phyloP scores from a whole-genome alignment of 2,888 invertebrate species.

The Eudemis profundana region DNA sequence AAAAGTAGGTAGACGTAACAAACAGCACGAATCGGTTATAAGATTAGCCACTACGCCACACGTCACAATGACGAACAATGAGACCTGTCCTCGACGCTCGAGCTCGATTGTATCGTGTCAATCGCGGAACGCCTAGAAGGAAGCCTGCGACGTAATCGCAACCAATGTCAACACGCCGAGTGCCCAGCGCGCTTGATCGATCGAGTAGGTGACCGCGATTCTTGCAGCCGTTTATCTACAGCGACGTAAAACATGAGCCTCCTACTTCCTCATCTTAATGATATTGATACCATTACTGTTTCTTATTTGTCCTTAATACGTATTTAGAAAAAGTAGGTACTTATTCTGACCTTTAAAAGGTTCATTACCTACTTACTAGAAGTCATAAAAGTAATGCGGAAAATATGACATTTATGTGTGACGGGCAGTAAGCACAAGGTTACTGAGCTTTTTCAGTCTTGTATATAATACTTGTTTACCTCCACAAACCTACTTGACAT shows the following conservation, averaged over 20 bases:
- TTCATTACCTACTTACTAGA: neutral
- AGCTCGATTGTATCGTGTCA: conserved; percentile 58
- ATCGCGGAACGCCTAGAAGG: conserved; percentile 65
- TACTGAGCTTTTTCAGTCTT: neutral
- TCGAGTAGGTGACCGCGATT: conserved; percentile 58
- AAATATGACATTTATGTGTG: neutral
- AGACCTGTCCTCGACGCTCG: conserved; percentile 53
- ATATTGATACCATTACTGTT: conserved; percentile 6
- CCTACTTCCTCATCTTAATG: conserved; percentile 28
- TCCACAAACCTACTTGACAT: neutral
- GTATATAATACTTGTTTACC: neutral
- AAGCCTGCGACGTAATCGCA: conserved; percentile 64
- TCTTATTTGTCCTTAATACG: conserved; percentile 11
- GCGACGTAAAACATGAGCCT: neutral
- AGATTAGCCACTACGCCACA: conserved; percentile 5
- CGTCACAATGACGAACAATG: conserved; percentile 52
- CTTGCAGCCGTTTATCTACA: conserved; percentile 53
- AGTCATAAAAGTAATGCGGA: conserved; percentile 13
- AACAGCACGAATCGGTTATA: neutral
- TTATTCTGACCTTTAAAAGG: conserved; percentile 11
- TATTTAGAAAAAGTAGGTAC: conserved; percentile 17
- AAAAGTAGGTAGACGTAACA: neutral
- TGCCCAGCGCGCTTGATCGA: conserved; percentile 60
- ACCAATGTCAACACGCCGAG: conserved; percentile 67
- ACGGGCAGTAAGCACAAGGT: neutral